Evolutionary conservation across 2,797 vertebrate species (phyloP).

Genomic region (Discoglossus pictus): DNA sequence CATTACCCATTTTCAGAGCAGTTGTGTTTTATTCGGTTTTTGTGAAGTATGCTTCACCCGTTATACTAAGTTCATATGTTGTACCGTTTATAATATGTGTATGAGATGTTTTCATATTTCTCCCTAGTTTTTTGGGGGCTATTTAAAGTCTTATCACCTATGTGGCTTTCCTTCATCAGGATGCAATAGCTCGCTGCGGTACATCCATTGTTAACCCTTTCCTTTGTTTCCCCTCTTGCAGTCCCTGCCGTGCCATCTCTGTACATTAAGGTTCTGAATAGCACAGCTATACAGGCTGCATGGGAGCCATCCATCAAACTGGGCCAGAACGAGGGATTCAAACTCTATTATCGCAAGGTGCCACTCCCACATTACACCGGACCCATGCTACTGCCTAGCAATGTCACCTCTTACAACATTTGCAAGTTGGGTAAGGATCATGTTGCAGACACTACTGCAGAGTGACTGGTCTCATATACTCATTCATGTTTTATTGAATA

Average conservation of each 20-base stretch:
- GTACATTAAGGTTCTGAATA: constrained; percentile 86
- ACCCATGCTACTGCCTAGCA: constrained; percentile 82
- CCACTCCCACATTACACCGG: constrained; percentile 80
- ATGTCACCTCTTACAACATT: constrained; percentile 86
- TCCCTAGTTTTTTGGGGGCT: too few species aligned
- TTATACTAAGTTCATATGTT: too few species aligned
- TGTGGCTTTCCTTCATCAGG: too few species aligned
- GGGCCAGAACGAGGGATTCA: constrained; percentile 89
- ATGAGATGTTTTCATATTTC: too few species aligned
- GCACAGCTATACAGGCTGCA: constrained; percentile 78
- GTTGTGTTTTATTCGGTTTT: too few species aligned
- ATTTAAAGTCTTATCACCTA: too few species aligned
- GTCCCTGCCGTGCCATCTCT: constrained; percentile 88
- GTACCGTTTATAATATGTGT: too few species aligned
- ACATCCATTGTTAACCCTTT: constrained; percentile 8
- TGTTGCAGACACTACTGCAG: too few species aligned
- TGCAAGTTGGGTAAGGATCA: constrained; percentile 84
- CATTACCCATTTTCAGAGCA: too few species aligned
- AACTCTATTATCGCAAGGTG: constrained; percentile 87
- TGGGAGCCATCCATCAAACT: constrained; percentile 92
- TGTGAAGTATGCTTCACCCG: too few species aligned
- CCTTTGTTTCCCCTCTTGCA: constrained; percentile 63
- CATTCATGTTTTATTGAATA: too few species aligned
- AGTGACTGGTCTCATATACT: constrained; percentile 8
- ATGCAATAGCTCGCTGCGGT: too few species aligned